Conservation (phyloP, 1,140 invertebrate genomes). For the Drosophila sucinea region DNA sequence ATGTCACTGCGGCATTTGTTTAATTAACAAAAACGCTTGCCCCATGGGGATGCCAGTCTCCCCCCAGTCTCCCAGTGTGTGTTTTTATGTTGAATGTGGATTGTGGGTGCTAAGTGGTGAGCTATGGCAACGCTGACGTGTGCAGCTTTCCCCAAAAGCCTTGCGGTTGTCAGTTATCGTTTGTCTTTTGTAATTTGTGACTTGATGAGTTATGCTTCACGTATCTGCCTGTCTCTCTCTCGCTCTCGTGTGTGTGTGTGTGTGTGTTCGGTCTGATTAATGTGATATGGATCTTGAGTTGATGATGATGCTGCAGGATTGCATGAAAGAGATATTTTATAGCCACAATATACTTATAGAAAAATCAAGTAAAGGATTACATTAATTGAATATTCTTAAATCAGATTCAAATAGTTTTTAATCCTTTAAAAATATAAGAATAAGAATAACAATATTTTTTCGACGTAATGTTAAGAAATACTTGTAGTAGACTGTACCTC, state of each 20-base stretch:
- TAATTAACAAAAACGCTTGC: constrained; percentile 75
- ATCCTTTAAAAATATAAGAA: no score
- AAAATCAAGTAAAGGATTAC: no score
- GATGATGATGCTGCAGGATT: constrained; percentile 17
- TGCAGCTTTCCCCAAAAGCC: constrained; percentile 43
- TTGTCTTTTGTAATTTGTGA: constrained; percentile 80
- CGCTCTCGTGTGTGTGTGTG: constrained; percentile 10
- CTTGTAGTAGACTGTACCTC: no score
- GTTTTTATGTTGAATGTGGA: constrained; percentile 46
- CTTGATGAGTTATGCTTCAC: constrained; percentile 75
- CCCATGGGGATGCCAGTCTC: constrained; percentile 1
- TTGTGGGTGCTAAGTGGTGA: constrained; percentile 73
- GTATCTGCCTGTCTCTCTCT: constrained; percentile 15
- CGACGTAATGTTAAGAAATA: no score
- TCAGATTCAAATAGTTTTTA: no score
- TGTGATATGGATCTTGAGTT: constrained; percentile 62
- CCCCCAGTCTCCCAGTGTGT: not conserved
- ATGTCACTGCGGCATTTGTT: constrained; percentile 81
- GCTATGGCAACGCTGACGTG: constrained; percentile 26
- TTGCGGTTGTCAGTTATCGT: constrained; percentile 75
- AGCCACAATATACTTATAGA: not conserved
- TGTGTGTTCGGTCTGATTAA: constrained; percentile 64
- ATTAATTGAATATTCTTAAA: no score
- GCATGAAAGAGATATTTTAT: not conserved
- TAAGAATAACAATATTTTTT: no score